phyloP scores from a whole-genome alignment of 1,140 invertebrate genomes.

The Oryzaephilus surinamensis region DNA sequence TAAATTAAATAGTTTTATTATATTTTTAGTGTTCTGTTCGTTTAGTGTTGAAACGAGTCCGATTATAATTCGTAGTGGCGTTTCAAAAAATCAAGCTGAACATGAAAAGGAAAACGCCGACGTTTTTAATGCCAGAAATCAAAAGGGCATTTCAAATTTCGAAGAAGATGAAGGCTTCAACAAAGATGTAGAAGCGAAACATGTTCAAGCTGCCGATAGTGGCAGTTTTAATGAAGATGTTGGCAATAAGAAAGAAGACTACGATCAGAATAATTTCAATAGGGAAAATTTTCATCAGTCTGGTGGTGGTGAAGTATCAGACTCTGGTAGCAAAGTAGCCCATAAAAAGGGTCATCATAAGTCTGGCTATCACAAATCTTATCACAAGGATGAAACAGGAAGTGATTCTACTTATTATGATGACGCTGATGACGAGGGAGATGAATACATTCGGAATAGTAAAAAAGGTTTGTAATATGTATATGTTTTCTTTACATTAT shows the following conservation, averaged over 20 bases:
- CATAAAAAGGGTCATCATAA: slow-evolving; percentile 54
- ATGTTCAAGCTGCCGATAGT: slow-evolving; percentile 17
- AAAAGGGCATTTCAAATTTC: slow-evolving; percentile 18
- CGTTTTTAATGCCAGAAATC: slow-evolving; percentile 13
- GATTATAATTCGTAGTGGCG: slow-evolving; percentile 18
- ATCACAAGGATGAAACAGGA: slow-evolving; percentile 54
- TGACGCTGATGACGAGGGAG: slow-evolving; percentile 47
- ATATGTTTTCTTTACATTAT: slow-evolving; percentile 24
- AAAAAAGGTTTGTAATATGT: slow-evolving; percentile 32
- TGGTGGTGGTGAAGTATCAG: slow-evolving; percentile 19
- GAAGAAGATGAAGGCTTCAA: slow-evolving; percentile 26
- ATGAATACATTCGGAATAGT: slow-evolving; percentile 41
- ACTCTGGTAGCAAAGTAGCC: slow-evolving; percentile 39
- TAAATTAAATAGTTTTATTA: no score
- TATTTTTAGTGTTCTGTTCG: no score
- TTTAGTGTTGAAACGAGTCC: slow-evolving; percentile 10
- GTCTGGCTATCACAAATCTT: slow-evolving; percentile 51
- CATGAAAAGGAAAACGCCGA: slow-evolving; percentile 17
- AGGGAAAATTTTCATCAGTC: slow-evolving; percentile 21
- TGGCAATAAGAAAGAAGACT: slow-evolving; percentile 22
- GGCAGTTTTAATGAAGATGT: slow-evolving; percentile 23
- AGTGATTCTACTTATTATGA: slow-evolving; percentile 54
- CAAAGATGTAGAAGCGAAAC: slow-evolving; percentile 23
- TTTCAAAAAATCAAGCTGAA: slow-evolving; percentile 13
- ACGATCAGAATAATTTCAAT: slow-evolving; percentile 21